Percentiles rank a stretch among this genome's conserved stretches.
Conservation (phyloP, 2,113 vertebrate species). For the Atractosteus spatula region DNA sequence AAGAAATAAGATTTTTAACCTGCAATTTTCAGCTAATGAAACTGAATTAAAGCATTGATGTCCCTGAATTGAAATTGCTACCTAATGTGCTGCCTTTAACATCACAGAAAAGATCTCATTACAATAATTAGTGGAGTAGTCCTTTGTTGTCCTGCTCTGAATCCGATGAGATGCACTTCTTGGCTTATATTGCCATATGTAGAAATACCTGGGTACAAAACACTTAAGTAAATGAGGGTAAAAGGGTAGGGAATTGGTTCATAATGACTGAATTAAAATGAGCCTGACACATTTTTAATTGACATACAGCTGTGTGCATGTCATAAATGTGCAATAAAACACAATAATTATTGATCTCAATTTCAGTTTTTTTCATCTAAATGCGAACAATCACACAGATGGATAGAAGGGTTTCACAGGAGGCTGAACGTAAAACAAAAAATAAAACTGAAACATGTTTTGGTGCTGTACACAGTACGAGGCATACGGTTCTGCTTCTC, state of each 20-base stretch:
- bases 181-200: slow-evolving; percentile 56
- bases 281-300: slow-evolving; percentile 58
- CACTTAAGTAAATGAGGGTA: slow-evolving; percentile 66
- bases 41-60: slow-evolving; percentile 43
- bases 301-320: slow-evolving; percentile 46
- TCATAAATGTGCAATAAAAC: slow-evolving; percentile 45
- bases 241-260: slow-evolving; percentile 65
- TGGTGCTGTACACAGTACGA: no score
- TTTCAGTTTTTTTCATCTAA: no score
- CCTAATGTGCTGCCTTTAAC: slow-evolving; percentile 72
- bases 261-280: slow-evolving; percentile 62
- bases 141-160: slow-evolving; percentile 71
- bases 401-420: no score
- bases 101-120: slow-evolving; percentile 77
- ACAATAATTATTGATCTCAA: slow-evolving; percentile 30
- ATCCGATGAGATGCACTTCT: slow-evolving; percentile 64
- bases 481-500: no score
- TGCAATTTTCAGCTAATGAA: slow-evolving; percentile 73
- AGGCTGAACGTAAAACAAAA: no score
- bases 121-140: slow-evolving; percentile 73
- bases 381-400: no score
- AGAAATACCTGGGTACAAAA: slow-evolving; percentile 55
- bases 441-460: no score
- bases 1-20: slow-evolving; percentile 60
- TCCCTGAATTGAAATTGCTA: slow-evolving; percentile 58